Base-by-base conservation (phyloP, 2,888 invertebrate genomes). In the Polymixis lichenea region DNA sequence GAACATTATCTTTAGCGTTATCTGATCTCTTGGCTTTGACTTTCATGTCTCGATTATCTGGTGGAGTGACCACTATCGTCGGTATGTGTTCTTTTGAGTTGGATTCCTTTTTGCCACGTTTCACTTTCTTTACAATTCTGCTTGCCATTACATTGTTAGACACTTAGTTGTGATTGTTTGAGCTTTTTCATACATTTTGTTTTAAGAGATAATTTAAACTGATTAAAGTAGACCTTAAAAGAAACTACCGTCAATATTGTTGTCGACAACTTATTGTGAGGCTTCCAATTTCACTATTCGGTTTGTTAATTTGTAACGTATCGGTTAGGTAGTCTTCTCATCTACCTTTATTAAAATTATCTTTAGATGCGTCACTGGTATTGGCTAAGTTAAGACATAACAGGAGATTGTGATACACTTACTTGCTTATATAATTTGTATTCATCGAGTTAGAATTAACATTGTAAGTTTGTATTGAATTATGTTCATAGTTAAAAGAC, bases 81-180 rank as follows among this genome's bases (percentile, higher is more conserved):
- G 95, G 95, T 69, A 94, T 87, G 72, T 91, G 89, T 82, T 92
- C 94, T 81, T 89, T 90, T 55, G 86, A 87, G 70, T 86, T 87
- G 32, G 86, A 87, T 86, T 95, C 95, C 87, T 94, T 95, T 95
- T 97, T 97, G 90, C 97, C 97, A 91, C 97, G 97, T 95, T 98
- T 98, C 87, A 98, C 97, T 97, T 97, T 98, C 89, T 98, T 97
- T 89, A 98, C 98, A 87, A 98, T 98, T 91, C 97, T 97, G 91
- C 97, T 96, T 89, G 97, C 97, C 98, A 98, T 98, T 93, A 97
- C 97, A 97, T 97, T 97, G 95, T 97, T 96, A 91, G 71, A 73
- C 67, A 78, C 55, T 80, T 92, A 91, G 91, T 91, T 90, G 88
- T 95, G 93, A 95, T 95, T 92, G 90, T 91, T 87, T 89, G 82